These are phyloP conservation scores for Drosophila willistoni DNA, from an alignment of 1,140 invertebrate species.

Conservation along the genomic window DNA sequence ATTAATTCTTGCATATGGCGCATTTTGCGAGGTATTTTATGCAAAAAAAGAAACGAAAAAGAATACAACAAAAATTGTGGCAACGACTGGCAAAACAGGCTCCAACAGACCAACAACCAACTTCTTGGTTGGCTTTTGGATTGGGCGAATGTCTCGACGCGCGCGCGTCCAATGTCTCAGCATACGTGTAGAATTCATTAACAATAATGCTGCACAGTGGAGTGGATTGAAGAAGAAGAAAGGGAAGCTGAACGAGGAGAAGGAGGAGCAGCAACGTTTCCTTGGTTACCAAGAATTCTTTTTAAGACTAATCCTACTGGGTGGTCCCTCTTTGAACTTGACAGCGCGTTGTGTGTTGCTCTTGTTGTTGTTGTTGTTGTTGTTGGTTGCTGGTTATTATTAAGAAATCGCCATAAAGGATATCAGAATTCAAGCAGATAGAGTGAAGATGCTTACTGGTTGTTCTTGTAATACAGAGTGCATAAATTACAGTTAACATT, in stretches of 20 bases:
- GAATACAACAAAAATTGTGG: constrained; percentile 55
- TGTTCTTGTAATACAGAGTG: too few species aligned
- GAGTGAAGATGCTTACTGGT: neutral
- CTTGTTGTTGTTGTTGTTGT: neutral
- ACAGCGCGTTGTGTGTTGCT: constrained; percentile 18
- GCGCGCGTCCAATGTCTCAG: constrained; percentile 42
- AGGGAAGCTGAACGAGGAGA: neutral
- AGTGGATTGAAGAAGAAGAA: neutral
- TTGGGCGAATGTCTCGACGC: neutral
- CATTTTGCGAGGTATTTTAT: neutral
- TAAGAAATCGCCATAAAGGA: constrained; percentile 33
- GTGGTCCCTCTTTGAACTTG: constrained; percentile 53
- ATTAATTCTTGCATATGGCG: neutral
- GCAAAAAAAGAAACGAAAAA: neutral
- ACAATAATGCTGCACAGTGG: constrained; percentile 63
- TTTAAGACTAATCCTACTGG: constrained; percentile 64
- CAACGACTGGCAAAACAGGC: constrained; percentile 61
- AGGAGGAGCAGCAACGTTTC: constrained; percentile 17
- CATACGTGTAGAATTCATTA: constrained; percentile 76
- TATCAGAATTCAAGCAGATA: constrained; percentile 8
- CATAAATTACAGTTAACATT: too few species aligned
- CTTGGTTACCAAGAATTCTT: constrained; percentile 65
- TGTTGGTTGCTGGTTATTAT: constrained; percentile 12
- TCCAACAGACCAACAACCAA: constrained; percentile 30
- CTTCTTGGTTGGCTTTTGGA: constrained; percentile 8